These are phyloP conservation scores for Ceryle rudis DNA, from an alignment of 2,797 vertebrate species.

Conservation along the genomic window DNA sequence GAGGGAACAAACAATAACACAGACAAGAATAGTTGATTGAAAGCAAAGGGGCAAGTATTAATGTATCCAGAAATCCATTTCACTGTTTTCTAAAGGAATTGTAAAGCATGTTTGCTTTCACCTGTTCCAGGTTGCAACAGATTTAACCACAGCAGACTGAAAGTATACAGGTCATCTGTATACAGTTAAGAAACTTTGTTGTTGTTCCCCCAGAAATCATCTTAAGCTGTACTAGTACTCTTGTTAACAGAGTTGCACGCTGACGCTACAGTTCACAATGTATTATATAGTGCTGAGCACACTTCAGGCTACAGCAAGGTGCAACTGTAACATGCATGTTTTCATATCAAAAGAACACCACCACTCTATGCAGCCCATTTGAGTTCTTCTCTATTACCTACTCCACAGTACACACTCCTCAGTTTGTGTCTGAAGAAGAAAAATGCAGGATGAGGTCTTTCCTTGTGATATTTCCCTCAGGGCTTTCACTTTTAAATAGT, in stretches of 20 bases:
- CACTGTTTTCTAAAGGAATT: background rate
- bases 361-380: background rate
- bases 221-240: background rate
- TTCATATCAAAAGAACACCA: background rate
- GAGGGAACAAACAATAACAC: background rate
- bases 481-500: background rate
- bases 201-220: background rate
- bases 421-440: background rate
- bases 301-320: background rate
- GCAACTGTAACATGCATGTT: accelerated
- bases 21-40: background rate
- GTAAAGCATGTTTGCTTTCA: background rate
- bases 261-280: background rate
- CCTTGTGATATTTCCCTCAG: background rate
- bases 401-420: background rate
- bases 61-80: background rate
- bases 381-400: background rate
- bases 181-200: background rate
- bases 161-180: background rate
- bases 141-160: background rate
- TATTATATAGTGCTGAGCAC: background rate
- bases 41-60: background rate
- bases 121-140: background rate
- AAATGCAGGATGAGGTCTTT: background rate
- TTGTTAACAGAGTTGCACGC: background rate